A percentile compares a stretch with the other conserved stretches of the same genome.
phyloP scores from a whole-genome alignment of 2,797 vertebrate genomes.

The Sebastes jordani region DNA sequence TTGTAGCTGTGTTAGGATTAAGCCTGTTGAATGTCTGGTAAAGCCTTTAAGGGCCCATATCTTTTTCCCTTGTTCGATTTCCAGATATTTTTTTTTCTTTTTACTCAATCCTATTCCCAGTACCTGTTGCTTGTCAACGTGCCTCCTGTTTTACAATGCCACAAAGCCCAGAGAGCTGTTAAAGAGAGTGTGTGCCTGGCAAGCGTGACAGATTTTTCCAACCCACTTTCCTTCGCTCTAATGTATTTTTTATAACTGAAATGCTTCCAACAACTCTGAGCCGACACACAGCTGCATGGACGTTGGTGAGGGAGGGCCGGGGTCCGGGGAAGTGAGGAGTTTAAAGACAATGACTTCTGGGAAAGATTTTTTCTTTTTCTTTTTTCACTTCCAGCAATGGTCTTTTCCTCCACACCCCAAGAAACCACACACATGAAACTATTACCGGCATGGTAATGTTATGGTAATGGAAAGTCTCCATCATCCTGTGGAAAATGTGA shows the following conservation, averaged over 20 bases:
- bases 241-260: slow-evolving; percentile 59
- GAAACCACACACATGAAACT: slow-evolving; percentile 35
- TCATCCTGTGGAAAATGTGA: slow-evolving; percentile 66
- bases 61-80: not conserved
- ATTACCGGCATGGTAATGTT: slow-evolving; percentile 33
- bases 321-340: slow-evolving; percentile 35
- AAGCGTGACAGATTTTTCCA: slow-evolving; percentile 12
- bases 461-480: slow-evolving; percentile 64
- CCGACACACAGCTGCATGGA: slow-evolving; percentile 39
- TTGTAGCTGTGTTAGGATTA: not conserved
- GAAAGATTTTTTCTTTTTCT: slow-evolving; percentile 46
- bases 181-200: slow-evolving; percentile 49
- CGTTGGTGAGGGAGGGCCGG: not conserved
- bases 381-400: slow-evolving; percentile 46
- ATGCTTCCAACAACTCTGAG: slow-evolving; percentile 30
- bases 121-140: slow-evolving; percentile 49
- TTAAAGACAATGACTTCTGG: slow-evolving; percentile 67
- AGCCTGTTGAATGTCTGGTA: not conserved
- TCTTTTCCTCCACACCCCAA: slow-evolving; percentile 44
- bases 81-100: not conserved
- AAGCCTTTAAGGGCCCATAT: not conserved
- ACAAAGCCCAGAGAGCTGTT: slow-evolving; percentile 29
- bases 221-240: slow-evolving; percentile 38
- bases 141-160: slow-evolving; percentile 43
- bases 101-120: not conserved